These are phyloP conservation scores for Aethina tumida DNA, from an alignment of 1,140 invertebrate genomes.

Conservation along the genomic window DNA sequence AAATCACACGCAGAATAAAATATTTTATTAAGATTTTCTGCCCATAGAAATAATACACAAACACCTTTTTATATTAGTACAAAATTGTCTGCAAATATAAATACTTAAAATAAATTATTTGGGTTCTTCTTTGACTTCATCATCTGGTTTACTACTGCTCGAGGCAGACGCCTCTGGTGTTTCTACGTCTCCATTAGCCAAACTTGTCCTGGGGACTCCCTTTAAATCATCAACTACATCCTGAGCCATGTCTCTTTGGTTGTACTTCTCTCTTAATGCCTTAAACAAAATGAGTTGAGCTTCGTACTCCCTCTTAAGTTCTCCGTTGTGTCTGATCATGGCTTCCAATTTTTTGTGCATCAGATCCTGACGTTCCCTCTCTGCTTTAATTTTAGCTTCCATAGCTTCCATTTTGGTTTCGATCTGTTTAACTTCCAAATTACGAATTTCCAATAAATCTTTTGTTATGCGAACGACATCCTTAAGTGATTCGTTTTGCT, in stretches of 20 bases:
- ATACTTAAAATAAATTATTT: too few species aligned
- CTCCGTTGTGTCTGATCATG: slow-evolving; percentile 57
- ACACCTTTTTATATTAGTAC: too few species aligned
- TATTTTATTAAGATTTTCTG: too few species aligned
- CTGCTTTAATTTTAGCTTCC: slow-evolving; percentile 55
- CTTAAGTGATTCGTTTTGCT: slow-evolving; percentile 61
- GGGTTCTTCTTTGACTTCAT: too few species aligned
- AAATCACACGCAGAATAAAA: too few species aligned
- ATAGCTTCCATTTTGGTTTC: slow-evolving; percentile 58
- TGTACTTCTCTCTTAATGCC: slow-evolving; percentile 29
- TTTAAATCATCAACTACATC: slow-evolving; percentile 19
- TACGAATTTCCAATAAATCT: slow-evolving; percentile 63
- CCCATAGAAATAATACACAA: too few species aligned
- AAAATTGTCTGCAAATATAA: too few species aligned
- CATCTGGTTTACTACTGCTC: too few species aligned
- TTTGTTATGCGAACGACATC: slow-evolving; percentile 69
- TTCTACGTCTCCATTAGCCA: too few species aligned
- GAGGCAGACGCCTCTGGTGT: too few species aligned
- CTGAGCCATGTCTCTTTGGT: slow-evolving; percentile 28
- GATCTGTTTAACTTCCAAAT: slow-evolving; percentile 64
- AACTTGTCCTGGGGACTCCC: too few species aligned
- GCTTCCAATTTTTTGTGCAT: slow-evolving; percentile 58
- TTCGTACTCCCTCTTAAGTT: slow-evolving; percentile 64
- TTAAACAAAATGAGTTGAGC: slow-evolving; percentile 61
- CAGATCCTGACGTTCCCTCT: slow-evolving; percentile 55